Evolutionary conservation across 2,797 vertebrate species (phyloP).

Genomic region (Pseudochromis fuscus): DNA sequence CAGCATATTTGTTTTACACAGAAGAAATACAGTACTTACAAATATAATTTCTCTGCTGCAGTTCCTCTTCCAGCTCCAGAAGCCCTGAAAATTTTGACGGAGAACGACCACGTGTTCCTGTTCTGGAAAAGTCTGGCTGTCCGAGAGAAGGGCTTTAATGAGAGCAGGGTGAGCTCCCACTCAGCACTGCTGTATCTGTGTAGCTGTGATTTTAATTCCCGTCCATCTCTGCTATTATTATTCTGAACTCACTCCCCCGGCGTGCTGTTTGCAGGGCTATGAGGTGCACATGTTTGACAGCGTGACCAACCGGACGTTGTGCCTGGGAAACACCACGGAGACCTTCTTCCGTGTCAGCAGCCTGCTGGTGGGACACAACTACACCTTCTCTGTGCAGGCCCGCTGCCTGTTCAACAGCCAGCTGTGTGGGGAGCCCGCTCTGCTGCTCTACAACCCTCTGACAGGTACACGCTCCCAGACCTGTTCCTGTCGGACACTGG

Average conservation of each 20-base stretch:
- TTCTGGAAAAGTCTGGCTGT: slow-evolving; percentile 97
- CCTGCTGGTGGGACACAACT: slow-evolving; percentile 93
- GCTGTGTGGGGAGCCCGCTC: slow-evolving; percentile 93
- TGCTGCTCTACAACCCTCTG: slow-evolving; percentile 90
- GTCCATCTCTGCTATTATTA: not conserved
- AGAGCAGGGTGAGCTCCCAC: slow-evolving; percentile 90
- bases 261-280: slow-evolving; percentile 86
- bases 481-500: no score
- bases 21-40: not conserved
- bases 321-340: slow-evolving; percentile 95
- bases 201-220: not conserved
- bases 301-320: slow-evolving; percentile 87
- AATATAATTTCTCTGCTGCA: slow-evolving; percentile 59
- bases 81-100: slow-evolving; percentile 94
- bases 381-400: slow-evolving; percentile 95
- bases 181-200: not conserved
- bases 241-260: not conserved
- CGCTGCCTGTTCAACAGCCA: slow-evolving; percentile 90
- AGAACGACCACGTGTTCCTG: slow-evolving; percentile 93
- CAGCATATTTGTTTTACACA: not conserved
- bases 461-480: no score
- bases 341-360: slow-evolving; percentile 93
- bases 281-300: slow-evolving; percentile 94
- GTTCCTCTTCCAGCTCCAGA: slow-evolving; percentile 92
- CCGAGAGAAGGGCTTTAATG: slow-evolving; percentile 92